Percentiles rank a stretch among this genome's conserved stretches.
These are phyloP conservation scores for Labeo calbasu DNA, from an alignment of 2,797 vertebrate genomes.

Conservation along the genomic window DNA sequence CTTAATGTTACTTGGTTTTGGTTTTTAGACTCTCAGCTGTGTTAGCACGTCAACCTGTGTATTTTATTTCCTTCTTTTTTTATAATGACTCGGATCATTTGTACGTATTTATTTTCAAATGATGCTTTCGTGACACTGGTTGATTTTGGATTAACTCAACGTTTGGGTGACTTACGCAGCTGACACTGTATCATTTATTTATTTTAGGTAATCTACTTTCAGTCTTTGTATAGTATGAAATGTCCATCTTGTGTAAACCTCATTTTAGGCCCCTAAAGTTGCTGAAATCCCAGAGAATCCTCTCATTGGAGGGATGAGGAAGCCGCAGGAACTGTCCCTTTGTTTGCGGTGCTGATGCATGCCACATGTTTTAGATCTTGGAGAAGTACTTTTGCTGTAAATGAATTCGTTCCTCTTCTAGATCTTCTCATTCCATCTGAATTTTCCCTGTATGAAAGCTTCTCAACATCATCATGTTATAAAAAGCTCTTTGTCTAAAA, in stretches of 20 bases:
- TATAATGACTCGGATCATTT: constrained; percentile 17
- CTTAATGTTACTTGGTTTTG: constrained; percentile 7
- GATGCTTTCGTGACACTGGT: constrained; percentile 48
- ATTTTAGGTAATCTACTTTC: constrained; percentile 32
- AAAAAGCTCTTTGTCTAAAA: constrained; percentile 57
- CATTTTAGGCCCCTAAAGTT: not conserved
- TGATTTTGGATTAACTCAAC: constrained; percentile 19
- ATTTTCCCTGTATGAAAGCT: not conserved
- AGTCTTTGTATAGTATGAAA: constrained; percentile 17
- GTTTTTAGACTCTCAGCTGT: not conserved
- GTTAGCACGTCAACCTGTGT: constrained; percentile 13
- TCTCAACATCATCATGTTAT: constrained; percentile 32
- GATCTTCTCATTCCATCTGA: not conserved
- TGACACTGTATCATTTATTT: constrained; percentile 43
- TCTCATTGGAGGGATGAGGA: constrained; percentile 22
- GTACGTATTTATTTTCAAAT: constrained; percentile 49
- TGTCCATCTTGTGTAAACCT: not conserved
- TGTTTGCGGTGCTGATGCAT: constrained; percentile 44
- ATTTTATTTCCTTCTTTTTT: constrained; percentile 15
- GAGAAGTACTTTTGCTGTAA: constrained; percentile 32
- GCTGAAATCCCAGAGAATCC: not conserved
- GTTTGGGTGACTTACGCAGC: constrained; percentile 9
- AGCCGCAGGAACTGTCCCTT: constrained; percentile 31
- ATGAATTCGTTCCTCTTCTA: constrained; percentile 3
- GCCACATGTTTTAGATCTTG: constrained; percentile 35